Conservation (phyloP, 2,888 invertebrate species). For the Drosophila leonis region DNA sequence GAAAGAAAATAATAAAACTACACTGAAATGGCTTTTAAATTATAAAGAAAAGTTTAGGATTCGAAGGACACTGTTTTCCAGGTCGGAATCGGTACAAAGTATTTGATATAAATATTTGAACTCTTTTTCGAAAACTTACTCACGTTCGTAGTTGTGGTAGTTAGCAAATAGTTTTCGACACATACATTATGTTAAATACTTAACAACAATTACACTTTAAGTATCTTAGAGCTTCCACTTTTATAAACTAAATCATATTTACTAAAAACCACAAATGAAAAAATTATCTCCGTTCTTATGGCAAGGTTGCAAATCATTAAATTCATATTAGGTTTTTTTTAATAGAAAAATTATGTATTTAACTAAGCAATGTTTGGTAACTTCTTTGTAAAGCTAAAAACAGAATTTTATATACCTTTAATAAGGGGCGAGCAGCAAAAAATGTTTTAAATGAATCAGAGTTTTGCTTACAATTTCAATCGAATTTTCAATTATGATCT, state of each 20-base stretch:
- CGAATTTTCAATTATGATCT: too few species aligned
- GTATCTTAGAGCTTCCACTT: neutral
- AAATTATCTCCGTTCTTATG: neutral
- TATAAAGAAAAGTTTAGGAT: neutral
- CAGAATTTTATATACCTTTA: too few species aligned
- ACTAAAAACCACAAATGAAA: neutral
- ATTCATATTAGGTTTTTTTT: neutral
- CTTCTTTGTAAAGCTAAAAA: too few species aligned
- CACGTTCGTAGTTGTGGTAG: conserved; percentile 6
- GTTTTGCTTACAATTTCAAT: too few species aligned
- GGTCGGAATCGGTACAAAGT: conserved; percentile 15
- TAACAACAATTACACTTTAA: neutral
- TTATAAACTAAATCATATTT: neutral
- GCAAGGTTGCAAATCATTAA: neutral
- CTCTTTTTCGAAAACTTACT: conserved; percentile 4
- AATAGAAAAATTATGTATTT: neutral
- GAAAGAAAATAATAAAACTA: conserved; percentile 25
- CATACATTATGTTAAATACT: neutral
- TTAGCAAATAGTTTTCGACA: conserved; percentile 5
- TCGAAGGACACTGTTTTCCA: conserved; percentile 11
- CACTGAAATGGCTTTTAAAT: conserved; percentile 13
- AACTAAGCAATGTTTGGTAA: neutral
- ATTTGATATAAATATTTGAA: conserved; percentile 9
- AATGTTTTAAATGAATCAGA: too few species aligned
- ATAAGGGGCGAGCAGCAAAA: too few species aligned